Evolutionary conservation across 2,113 vertebrate genomes (phyloP).

Genomic region (Ameiurus melas): DNA sequence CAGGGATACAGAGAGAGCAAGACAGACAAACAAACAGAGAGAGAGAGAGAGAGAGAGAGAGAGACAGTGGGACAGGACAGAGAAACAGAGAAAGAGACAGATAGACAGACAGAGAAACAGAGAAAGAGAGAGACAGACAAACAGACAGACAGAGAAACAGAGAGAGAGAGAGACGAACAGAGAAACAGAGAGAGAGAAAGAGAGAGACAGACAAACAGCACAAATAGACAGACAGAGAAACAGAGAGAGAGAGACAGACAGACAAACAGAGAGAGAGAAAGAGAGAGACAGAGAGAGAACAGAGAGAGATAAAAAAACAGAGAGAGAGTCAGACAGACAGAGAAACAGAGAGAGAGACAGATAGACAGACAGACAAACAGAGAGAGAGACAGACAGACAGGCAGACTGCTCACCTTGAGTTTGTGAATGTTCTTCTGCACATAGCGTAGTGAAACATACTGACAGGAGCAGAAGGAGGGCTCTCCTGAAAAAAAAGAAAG

Average conservation of each 20-base stretch:
- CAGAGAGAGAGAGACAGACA: background rate
- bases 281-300: background rate
- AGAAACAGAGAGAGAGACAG: background rate
- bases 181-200: background rate
- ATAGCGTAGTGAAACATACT: constrained; percentile 81
- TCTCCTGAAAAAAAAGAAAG: constrained; percentile 77
- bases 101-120: too few species aligned
- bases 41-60: too few species aligned
- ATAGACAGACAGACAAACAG: background rate
- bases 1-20: too few species aligned
- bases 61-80: too few species aligned
- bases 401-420: constrained; percentile 67
- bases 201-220: background rate
- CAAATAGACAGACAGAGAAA: background rate
- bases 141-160: background rate
- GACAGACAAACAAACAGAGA: too few species aligned
- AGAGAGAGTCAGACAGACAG: background rate
- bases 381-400: background rate
- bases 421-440: constrained; percentile 75
- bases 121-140: background rate
- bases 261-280: background rate
- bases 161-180: background rate
- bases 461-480: constrained; percentile 82
- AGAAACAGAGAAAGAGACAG: too few species aligned
- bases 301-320: too few species aligned